Evolutionary conservation across 2,113 vertebrate species (phyloP), one percentile per base, ranked within the genome.

Genomic region (Myrmecobius fasciatus): DNA sequence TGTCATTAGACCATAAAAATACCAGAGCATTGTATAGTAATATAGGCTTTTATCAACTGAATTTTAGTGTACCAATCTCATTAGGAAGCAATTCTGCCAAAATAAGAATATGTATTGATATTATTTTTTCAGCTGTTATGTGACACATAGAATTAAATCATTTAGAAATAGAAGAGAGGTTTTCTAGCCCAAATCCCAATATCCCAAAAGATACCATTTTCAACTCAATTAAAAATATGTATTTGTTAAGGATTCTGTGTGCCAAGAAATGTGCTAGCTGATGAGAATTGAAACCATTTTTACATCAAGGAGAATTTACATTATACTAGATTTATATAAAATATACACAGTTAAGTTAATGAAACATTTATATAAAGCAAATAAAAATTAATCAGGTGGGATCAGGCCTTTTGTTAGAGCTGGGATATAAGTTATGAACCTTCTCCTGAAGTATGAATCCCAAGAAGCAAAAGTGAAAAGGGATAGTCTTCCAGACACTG

Each of bases 131-230:
- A 60, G 25, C 54, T 31, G 54, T 7, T 56, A 8, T 56, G 26
- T 56, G 20, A 89, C 3, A 89, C 17, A 92, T 0, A 89, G n/a
- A 91, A 93, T 92, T 49, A 47, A 51, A 5, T 48, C 46, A 91
- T 83, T 91, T 48, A 94, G n/a, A 92, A 92, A 14, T 83, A 93
- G 88, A 94, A 91, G 17, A 11, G 94, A 93, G 14, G 91, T 83
- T 36, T 94, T 60, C 2, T 47, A 53, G 20, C 26, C 28, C 26
- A 60, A 60, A 60, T 60, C 8, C 54, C 54, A 31, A 31, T 60
- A 60, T 60, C 14, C 54, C 26, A 60, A 60, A 31, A 60, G 54
- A 10, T 31, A 60, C 26, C 3, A 60, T 60, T 60, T 60, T 31
- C 28, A 31, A 31, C 9, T 56, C 54, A 60, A 31, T 60, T 31